Evolutionary conservation across 2,113 vertebrate species (phyloP).

Genomic region (Marmota flaviventris): DNA sequence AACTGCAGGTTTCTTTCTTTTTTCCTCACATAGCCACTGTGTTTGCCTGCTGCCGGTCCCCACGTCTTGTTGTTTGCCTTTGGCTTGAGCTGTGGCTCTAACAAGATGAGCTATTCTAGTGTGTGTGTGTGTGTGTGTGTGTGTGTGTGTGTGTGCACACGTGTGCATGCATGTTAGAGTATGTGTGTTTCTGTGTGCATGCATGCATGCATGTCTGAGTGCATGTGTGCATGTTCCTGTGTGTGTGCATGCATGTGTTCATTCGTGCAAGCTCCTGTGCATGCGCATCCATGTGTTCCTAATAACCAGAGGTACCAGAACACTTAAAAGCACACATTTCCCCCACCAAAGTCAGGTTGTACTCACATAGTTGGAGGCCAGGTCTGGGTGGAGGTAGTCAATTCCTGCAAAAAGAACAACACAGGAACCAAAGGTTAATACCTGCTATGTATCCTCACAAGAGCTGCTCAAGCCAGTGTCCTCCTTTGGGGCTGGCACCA

Average conservation of each 20-base stretch:
- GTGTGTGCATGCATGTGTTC: background rate
- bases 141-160: background rate
- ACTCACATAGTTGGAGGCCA: conserved; percentile 98
- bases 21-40: background rate
- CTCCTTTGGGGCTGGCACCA: background rate
- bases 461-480: background rate
- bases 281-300: background rate
- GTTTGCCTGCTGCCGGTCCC: background rate
- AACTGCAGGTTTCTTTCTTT: conserved; percentile 33
- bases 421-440: conserved; percentile 80
- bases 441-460: background rate
- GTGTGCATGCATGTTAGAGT: too few relatives aligned
- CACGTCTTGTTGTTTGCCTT: background rate
- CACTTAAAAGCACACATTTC: conserved; percentile 58
- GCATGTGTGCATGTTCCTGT: background rate
- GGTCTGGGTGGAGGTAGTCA: conserved; percentile 97
- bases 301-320: background rate
- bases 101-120: background rate
- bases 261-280: background rate
- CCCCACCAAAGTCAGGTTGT: conserved; percentile 73
- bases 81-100: background rate
- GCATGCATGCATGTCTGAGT: too few relatives aligned
- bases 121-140: rapidly evolving
- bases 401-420: conserved; percentile 92
- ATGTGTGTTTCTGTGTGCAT: background rate